Evolutionary conservation across 2,797 vertebrate species (phyloP).

Genomic region (Acanthurus lineatus): DNA sequence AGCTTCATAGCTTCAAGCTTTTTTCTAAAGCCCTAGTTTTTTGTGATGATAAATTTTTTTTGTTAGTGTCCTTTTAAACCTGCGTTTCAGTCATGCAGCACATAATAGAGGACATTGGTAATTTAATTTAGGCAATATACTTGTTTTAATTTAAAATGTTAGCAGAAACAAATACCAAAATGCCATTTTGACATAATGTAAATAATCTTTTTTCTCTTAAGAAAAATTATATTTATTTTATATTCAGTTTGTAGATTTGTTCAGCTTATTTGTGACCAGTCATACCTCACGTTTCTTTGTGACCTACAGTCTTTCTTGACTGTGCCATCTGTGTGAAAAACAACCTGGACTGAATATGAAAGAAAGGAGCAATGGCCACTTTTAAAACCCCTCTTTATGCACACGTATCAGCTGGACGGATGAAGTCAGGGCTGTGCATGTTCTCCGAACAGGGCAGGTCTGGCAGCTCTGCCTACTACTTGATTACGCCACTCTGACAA

Average conservation of each 20-base stretch:
- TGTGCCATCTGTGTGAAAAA: constrained; percentile 15
- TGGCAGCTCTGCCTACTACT: constrained; percentile 69
- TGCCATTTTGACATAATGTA: not conserved
- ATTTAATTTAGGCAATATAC: not conserved
- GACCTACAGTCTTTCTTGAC: constrained; percentile 4
- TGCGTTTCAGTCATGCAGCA: not conserved
- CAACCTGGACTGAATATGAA: constrained; percentile 13
- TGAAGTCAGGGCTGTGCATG: constrained; percentile 50
- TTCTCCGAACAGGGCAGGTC: constrained; percentile 62
- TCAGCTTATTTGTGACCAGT: not conserved
- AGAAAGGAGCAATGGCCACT: constrained; percentile 36
- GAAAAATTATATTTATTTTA: not conserved
- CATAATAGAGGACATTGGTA: not conserved
- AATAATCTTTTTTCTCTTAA: not conserved
- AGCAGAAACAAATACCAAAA: not conserved
- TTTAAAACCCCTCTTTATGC: constrained; percentile 31
- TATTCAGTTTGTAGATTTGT: not conserved
- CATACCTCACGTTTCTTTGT: not conserved
- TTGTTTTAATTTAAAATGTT: not conserved
- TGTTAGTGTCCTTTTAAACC: not conserved
- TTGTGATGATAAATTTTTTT: not conserved
- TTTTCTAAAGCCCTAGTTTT: not conserved
- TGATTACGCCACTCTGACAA: constrained; percentile 83
- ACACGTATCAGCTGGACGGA: constrained; percentile 52
- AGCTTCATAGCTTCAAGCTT: too few species aligned